These are phyloP conservation scores for Rutpela maculata DNA, from an alignment of 2,888 invertebrate species.

Conservation along the genomic window DNA sequence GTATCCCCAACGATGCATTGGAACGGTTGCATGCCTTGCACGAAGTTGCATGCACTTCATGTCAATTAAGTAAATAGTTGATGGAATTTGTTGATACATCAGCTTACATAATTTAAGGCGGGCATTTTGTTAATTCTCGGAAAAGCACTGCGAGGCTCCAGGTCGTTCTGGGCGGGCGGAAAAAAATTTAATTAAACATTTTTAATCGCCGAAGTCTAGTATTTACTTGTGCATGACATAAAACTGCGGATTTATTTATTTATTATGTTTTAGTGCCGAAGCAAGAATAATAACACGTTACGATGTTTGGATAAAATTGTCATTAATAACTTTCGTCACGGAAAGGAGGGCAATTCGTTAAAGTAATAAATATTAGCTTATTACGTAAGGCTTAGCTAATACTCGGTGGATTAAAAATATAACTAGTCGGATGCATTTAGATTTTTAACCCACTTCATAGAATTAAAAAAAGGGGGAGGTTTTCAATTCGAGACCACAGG, in stretches of 20 bases:
- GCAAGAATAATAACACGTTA: conserved; percentile 23
- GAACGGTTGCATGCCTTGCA: conserved; percentile 45
- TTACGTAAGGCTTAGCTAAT: background rate
- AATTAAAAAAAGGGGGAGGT: too few species aligned
- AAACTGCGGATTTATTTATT: conserved; percentile 20
- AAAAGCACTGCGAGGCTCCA: conserved; percentile 12
- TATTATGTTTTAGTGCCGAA: conserved; percentile 28
- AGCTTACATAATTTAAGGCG: conserved; percentile 30
- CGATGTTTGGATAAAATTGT: conserved; percentile 23
- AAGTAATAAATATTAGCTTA: background rate
- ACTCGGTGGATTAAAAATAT: background rate
- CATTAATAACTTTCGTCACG: conserved; percentile 27
- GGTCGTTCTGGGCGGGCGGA: background rate
- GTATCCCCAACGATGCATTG: conserved; percentile 35
- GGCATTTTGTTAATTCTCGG: conserved; percentile 33
- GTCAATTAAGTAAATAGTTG: conserved; percentile 45
- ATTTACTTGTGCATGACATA: conserved; percentile 15
- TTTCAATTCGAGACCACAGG: too few species aligned
- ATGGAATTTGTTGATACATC: conserved; percentile 43
- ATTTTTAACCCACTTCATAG: too few species aligned
- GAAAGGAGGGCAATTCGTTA: conserved; percentile 10
- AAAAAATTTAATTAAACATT: background rate
- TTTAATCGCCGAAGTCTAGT: background rate
- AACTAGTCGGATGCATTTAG: too few species aligned
- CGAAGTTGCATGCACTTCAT: conserved; percentile 41